A percentile compares a stretch with the other conserved stretches of the same genome.
Evolutionary conservation across 2,888 invertebrate species (phyloP).

Genomic region (Euphydryas editha): DNA sequence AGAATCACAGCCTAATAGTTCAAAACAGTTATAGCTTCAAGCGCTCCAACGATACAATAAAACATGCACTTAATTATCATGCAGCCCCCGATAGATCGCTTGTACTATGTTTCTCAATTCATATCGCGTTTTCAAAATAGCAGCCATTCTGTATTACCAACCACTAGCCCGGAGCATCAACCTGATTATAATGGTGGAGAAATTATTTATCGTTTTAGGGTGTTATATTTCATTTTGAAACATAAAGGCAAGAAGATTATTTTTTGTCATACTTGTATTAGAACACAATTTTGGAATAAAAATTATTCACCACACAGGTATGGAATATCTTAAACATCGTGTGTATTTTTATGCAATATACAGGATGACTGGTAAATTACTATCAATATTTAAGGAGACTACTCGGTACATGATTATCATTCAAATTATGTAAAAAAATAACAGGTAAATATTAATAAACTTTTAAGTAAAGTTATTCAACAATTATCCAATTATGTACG

Average conservation of each 20-base stretch:
- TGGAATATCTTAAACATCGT: no score
- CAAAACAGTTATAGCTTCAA: constrained; percentile 39
- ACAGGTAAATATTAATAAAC: no score
- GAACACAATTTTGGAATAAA: no score
- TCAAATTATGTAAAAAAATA: no score
- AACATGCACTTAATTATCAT: constrained; percentile 44
- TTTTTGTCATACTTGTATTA: neutral
- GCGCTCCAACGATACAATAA: constrained; percentile 44
- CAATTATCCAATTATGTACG: no score
- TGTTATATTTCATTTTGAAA: constrained; percentile 10
- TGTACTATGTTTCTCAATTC: constrained; percentile 39
- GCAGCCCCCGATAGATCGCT: constrained; percentile 39
- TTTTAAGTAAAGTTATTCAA: no score
- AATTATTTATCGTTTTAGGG: constrained; percentile 32
- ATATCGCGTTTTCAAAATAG: constrained; percentile 43
- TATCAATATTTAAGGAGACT: no score
- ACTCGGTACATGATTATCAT: no score
- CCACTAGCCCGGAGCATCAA: constrained; percentile 46
- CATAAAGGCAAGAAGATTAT: neutral
- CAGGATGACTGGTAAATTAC: no score
- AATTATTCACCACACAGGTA: no score
- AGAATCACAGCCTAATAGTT: constrained; percentile 16
- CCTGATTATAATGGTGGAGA: constrained; percentile 42
- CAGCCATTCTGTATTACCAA: constrained; percentile 47
- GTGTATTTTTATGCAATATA: no score